Conservation (phyloP, 1,140 invertebrate species). For the Potamilus streckersoni region DNA sequence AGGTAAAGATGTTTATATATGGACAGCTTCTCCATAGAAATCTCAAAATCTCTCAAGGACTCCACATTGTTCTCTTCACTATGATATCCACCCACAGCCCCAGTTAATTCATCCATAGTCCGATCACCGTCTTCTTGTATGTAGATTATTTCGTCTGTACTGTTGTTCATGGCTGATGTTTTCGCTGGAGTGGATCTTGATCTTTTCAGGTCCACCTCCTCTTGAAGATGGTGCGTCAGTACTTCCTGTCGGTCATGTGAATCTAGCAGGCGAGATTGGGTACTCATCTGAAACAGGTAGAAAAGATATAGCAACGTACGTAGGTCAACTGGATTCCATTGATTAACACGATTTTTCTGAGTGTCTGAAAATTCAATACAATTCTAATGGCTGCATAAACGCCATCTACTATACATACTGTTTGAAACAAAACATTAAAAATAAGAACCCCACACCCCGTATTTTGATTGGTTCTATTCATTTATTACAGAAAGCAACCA, state of each 20-base stretch:
- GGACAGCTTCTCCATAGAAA: neutral
- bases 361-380: no score
- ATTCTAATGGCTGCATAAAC: no score
- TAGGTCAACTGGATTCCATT: no score
- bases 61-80: neutral
- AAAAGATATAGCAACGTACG: no score
- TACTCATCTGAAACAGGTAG: slow-evolving; percentile 3
- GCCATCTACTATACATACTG: no score
- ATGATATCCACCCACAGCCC: neutral
- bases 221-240: neutral
- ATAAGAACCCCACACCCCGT: no score
- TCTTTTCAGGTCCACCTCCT: neutral
- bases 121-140: neutral
- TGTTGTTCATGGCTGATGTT: slow-evolving; percentile 66
- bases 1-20: neutral
- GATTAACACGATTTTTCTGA: no score
- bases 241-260: neutral
- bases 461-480: no score
- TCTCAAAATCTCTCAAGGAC: neutral
- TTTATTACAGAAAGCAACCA: no score
- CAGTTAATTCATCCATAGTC: neutral
- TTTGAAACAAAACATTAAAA: no score
- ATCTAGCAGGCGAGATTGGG: neutral
- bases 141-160: slow-evolving; percentile 68
- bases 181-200: slow-evolving; percentile 24